Evolutionary conservation across 2,797 vertebrate genomes (phyloP), one percentile per base, ranked within the genome.

Genomic region (Gadopsis marmoratus): DNA sequence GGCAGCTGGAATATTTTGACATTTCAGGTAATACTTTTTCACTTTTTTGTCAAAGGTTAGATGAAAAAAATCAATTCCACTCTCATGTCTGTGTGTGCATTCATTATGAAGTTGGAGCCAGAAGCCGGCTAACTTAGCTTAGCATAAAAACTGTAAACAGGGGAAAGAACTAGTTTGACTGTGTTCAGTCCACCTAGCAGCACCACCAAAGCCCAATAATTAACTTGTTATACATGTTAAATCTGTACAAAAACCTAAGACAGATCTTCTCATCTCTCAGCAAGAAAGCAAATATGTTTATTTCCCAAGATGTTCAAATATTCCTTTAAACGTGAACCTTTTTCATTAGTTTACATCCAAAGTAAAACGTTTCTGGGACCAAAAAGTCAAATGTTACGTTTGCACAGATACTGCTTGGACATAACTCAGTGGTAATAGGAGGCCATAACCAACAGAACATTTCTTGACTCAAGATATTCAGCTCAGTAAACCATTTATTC

Each of bases 401-500:
- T 74, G 14, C 9, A 47, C 23, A 58, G 23, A 35, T 26, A 53
- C 29, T 54, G 13, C 31, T 55, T 48, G n/a, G 35, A 53, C n/a
- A 60, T 35, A 48, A 29, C 16, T 17, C 29, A 29, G 4, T 48
- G 2, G 1, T 61, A 64, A 67, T 3, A 31, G 3, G 6, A 55
- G 17, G 10, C 3, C 3, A 50, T 43, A 45, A 58, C 3, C 4
- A 55, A 37, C 19, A 71, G 4, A 31, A 56, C 4, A 66, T 47
- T 1, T 54, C 39, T 54, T 23, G 54, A 87, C 54, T 50, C 58
- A 17, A 51, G 31, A 48, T 35, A 39, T 60, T 84, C 71, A 75
- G 72, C 84, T 91, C 90, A 85, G 78, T 88, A 88, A 92, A 91
- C 74, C 86, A 93, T 95, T 95, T 95, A 95, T 95, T 95, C 93